Evolutionary conservation across 2,888 invertebrate species (phyloP).

Genomic region (Cybosia mesomella): DNA sequence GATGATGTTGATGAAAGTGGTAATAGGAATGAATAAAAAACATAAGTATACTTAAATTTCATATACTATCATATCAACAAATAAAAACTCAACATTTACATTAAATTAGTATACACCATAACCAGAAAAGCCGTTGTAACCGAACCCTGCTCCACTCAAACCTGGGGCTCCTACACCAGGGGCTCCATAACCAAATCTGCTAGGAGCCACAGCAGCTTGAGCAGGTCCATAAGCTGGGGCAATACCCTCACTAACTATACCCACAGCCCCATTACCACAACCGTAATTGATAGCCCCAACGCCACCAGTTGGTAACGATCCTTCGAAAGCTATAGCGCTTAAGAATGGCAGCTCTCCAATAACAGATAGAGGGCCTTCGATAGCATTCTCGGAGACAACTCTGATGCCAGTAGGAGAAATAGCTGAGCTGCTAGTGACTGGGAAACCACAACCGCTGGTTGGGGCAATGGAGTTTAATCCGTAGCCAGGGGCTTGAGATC

Average conservation of each 20-base stretch:
- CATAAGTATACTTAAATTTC: neutral
- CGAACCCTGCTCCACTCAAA: conserved; percentile 9
- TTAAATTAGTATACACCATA: conserved; percentile 1
- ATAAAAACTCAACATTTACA: conserved; percentile 13
- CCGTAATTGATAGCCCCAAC: conserved; percentile 52
- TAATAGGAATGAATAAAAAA: neutral
- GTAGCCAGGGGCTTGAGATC: conserved; percentile 5
- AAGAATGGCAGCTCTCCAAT: conserved; percentile 48
- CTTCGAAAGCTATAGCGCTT: conserved; percentile 43
- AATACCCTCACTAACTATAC: conserved; percentile 39
- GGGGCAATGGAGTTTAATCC: conserved; percentile 18
- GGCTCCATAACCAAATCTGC: conserved; percentile 18
- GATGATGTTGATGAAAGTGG: neutral
- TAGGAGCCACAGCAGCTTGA: conserved; percentile 12
- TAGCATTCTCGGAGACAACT: conserved; percentile 43
- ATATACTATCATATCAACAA: conserved; percentile 13
- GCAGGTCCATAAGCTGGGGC: conserved; percentile 17
- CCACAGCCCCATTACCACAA: conserved; percentile 49
- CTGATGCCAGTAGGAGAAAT: conserved; percentile 27
- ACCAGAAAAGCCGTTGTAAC: conserved; percentile 14
- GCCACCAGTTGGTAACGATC: conserved; percentile 37
- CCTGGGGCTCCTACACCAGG: neutral
- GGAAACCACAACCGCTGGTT: conserved; percentile 28
- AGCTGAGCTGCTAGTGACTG: conserved; percentile 24
- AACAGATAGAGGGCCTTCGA: conserved; percentile 35